These are phyloP conservation scores for Drosophila leontia DNA, from an alignment of 1,140 invertebrate species.

Conservation along the genomic window DNA sequence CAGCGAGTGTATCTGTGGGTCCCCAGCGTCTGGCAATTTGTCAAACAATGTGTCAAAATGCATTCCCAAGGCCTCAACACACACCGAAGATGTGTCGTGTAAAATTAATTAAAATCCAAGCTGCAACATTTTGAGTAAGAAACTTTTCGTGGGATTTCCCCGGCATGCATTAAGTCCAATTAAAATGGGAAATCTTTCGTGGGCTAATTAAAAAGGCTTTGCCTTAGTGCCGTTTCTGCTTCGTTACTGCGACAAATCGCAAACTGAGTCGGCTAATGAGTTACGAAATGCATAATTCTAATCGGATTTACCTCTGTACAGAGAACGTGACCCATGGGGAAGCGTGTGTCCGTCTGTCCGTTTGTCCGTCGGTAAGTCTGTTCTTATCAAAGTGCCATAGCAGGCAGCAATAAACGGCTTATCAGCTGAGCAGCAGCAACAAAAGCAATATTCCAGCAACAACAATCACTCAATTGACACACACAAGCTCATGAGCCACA, in stretches of 20 bases:
- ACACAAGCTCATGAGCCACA: constrained; percentile 56
- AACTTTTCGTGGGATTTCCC: constrained; percentile 55
- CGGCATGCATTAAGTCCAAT: constrained; percentile 68
- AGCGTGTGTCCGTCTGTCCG: constrained; percentile 6
- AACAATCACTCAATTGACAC: constrained; percentile 48
- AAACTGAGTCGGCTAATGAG: constrained; percentile 53
- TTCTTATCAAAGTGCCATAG: constrained; percentile 38
- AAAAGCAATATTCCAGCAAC: constrained; percentile 21
- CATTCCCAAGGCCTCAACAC: constrained; percentile 32
- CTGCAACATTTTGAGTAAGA: constrained; percentile 35
- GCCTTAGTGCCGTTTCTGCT: constrained; percentile 14
- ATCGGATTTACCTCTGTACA: constrained; percentile 32
- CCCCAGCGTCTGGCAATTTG: constrained; percentile 70
- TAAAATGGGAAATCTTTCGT: constrained; percentile 63
- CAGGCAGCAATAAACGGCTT: constrained; percentile 61
- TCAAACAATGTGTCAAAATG: constrained; percentile 83
- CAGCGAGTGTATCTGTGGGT: constrained; percentile 40
- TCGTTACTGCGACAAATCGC: constrained; percentile 41
- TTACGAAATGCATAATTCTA: constrained; percentile 60
- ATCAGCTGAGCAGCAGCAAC: constrained; percentile 60
- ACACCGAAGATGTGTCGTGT: constrained; percentile 36
- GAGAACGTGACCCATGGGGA: constrained; percentile 35
- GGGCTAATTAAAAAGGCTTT: constrained; percentile 68
- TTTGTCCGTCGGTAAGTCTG: constrained; percentile 15
- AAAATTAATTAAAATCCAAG: constrained; percentile 75